Evolutionary conservation across 2,797 vertebrate species (phyloP).

Genomic region (Lepus townsendii): DNA sequence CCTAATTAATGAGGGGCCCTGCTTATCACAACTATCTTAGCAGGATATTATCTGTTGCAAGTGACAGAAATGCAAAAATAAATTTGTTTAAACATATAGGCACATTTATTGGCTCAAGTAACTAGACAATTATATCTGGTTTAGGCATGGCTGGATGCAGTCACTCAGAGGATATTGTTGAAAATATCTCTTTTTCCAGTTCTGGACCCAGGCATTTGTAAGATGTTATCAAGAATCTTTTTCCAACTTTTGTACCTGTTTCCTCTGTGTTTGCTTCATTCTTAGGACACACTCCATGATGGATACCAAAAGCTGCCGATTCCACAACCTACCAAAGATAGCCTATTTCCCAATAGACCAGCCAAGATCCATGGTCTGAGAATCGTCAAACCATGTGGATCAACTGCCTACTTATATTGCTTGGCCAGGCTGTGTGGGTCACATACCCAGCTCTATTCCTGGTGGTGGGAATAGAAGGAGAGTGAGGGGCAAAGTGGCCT

Average conservation of each 20-base stretch:
- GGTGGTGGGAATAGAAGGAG: background rate
- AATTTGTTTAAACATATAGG: background rate
- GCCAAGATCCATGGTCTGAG: background rate
- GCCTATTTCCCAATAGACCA: background rate
- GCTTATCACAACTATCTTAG: background rate
- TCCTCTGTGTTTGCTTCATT: conserved; percentile 6
- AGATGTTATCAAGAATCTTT: background rate
- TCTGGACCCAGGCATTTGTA: background rate
- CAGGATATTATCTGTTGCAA: conserved; percentile 27
- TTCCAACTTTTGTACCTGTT: background rate
- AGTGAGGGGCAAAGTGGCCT: background rate
- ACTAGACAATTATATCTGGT: background rate
- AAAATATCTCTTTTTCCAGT: background rate
- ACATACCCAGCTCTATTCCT: background rate
- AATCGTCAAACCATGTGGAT: background rate
- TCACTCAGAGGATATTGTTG: background rate
- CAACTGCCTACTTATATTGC: background rate
- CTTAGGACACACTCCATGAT: background rate
- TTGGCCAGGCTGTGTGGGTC: background rate
- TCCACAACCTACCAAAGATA: background rate
- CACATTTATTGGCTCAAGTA: background rate
- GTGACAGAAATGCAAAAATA: conserved; percentile 4
- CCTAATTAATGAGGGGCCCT: background rate
- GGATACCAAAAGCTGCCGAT: background rate
- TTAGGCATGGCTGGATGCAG: background rate